Base-by-base conservation (phyloP, 1,140 invertebrate species). In the Drosophila dunni region DNA sequence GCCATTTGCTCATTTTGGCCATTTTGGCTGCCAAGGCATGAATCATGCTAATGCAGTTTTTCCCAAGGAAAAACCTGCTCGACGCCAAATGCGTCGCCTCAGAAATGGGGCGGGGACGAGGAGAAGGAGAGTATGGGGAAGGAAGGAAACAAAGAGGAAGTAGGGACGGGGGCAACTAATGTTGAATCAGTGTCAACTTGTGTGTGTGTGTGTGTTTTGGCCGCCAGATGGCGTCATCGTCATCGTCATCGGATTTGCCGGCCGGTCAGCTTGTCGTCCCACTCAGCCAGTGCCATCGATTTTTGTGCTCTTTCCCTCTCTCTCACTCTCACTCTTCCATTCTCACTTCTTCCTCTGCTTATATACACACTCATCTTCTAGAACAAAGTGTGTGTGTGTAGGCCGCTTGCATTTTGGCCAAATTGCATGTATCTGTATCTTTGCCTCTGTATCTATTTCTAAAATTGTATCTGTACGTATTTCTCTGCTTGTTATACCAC, bases 1-100 rank as follows among this genome's bases (percentile, higher is more conserved):
- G 50, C 29, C 48, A n/a, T 67, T 54, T 48, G 51, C 60, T 44
- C 53, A 61, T 40, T 29, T 60, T 46, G 57, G 57, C 42, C 42
- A 46, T 62, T 56, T 57, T 56, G 42, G 62, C 50, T 60, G 58
- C 46, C 71, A 48, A 48, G 77, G 51, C 76, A 76, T 74, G 78
- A 85, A 74, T 81, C 78, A 78, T 75, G 75, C 79, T 88, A 88
- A 79, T 88, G 82, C 83, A 88, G 24, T 88, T 86, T 54, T 86
- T 73, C 68, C 81, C 75, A 81, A 78, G 66, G 78, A 81, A 81
- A 86, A 86, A 77, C 81, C 77, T 76, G 80, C 75, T 44, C 45
- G 53, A 66, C 48, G 80, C 80, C 80, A 82, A 82, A 83, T 83
- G 71, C 63, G 80, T 75, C 64, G 75, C 58, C 79, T 74, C 0